Base-by-base conservation (phyloP, 2,797 vertebrate genomes). In the Antrozous pallidus region DNA sequence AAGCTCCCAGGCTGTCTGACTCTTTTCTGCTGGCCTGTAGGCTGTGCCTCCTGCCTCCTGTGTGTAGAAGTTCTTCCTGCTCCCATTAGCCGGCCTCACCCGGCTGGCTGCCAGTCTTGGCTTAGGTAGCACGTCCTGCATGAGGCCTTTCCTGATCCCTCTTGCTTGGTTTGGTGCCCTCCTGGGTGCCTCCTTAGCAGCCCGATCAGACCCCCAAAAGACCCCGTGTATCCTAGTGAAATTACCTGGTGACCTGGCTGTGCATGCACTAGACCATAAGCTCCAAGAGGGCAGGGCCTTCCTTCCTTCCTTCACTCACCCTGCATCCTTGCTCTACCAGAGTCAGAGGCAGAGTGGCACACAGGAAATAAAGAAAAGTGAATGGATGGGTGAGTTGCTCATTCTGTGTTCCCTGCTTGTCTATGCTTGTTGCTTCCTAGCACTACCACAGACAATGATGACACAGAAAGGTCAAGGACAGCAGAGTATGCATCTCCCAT, bases 381-480 rank as follows among this genome's bases (percentile, higher is more conserved):
- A 82, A 69, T 2, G 47, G 38, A 8, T 38, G 70, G 73, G 54
- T 2, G 56, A 40, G 20, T n/a, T 8, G 5, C 45, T 93, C 42
- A 73, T 80, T 87, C 67, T 40, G 17, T 45, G 18, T 42, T 81
- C 51, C 49, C 17, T 90, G 33, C 31, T 81, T 79, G 49, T 77
- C 33, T 67, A 4, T 40, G 31, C 33, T 26, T 65, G 16, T 40
- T 40, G 49, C 51, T 91, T 85, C 61, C 45, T 71, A 38, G 70
- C 28, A 58, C 63, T 22, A 22, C 77, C 14, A 36, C 31, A 70
- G 51, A 69, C 17, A 45, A 45, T 16, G 17, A 79, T 26, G 65
- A 65, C 63, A n/a, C 38, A 49, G 51, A 58, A 78, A 82, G 42
- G 78, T 86, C 33, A 75, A 38, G 31, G 24, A 71, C 58, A 65